These are phyloP conservation scores for Crocodylus rhombifer DNA, from an alignment of 2,797 vertebrate species.

Conservation along the genomic window DNA sequence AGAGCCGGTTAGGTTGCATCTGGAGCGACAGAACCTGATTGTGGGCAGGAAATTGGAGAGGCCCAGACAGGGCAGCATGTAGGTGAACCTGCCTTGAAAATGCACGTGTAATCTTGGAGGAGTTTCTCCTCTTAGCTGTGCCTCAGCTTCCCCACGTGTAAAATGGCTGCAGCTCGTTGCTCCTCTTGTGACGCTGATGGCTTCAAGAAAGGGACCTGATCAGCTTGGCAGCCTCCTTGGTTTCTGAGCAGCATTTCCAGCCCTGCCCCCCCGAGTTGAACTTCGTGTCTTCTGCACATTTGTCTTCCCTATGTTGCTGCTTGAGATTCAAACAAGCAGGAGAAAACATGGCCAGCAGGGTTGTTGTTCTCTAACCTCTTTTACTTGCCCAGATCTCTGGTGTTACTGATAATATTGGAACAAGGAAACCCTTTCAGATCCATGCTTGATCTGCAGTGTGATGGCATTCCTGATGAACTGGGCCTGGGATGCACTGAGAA, in stretches of 20 bases:
- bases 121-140: neutral
- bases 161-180: no score
- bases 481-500: neutral
- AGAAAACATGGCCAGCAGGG: neutral
- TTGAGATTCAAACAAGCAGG: neutral
- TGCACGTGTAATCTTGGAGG: neutral
- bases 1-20: neutral
- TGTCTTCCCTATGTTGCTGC: fast-evolving
- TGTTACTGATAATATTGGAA: neutral
- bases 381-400: fast-evolving
- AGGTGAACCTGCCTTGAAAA: neutral
- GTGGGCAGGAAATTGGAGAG: neutral
- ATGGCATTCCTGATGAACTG: fast-evolving
- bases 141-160: neutral
- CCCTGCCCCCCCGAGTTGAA: neutral
- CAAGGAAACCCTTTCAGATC: neutral
- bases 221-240: neutral
- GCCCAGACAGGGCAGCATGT: neutral
- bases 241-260: neutral
- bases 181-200: neutral
- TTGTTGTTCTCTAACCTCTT: conserved; percentile 17
- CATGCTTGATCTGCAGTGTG: neutral
- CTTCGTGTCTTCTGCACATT: neutral
- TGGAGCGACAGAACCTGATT: neutral
- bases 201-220: neutral